Conservation (phyloP, 1,140 invertebrate species). For the Drosophila mojavensis region DNA sequence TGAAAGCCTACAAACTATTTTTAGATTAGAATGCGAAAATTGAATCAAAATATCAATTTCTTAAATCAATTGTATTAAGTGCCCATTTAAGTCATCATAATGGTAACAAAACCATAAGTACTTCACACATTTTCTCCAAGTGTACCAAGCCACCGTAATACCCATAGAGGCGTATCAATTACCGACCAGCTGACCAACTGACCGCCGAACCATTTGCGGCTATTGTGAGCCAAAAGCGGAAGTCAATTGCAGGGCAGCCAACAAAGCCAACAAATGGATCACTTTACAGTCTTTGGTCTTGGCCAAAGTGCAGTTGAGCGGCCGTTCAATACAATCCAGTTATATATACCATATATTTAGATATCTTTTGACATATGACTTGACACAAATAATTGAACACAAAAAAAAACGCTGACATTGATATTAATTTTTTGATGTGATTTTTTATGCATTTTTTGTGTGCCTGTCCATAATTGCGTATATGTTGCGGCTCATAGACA, state of each 20-base stretch:
- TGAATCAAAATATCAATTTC: too few species aligned
- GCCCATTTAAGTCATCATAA: too few species aligned
- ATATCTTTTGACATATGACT: constrained; percentile 1
- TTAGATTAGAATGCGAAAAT: too few species aligned
- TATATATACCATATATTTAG: neutral
- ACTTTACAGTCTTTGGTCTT: constrained; percentile 10
- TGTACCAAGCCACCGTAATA: neutral
- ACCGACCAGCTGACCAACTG: constrained; percentile 2
- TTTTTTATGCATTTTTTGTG: constrained; percentile 69
- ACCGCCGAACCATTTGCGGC: constrained; percentile 1
- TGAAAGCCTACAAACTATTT: too few species aligned
- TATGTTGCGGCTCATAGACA: constrained; percentile 56
- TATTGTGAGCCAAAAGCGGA: constrained; percentile 25
- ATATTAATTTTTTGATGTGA: constrained; percentile 45
- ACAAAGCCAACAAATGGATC: constrained; percentile 12
- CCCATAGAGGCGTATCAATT: constrained; percentile 6
- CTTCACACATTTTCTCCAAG: neutral
- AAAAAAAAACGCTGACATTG: constrained; percentile 64
- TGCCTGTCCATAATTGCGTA: constrained; percentile 60
- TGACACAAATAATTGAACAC: constrained; percentile 32
- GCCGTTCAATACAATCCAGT: neutral
- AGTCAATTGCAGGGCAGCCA: constrained; percentile 23
- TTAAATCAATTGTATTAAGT: too few species aligned
- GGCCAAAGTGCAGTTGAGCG: constrained; percentile 12
- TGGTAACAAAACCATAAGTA: too few species aligned